Percentiles rank a stretch among this genome's conserved stretches.
Conservation (phyloP, 2,797 vertebrate species). For the Sitta carolinensis region DNA sequence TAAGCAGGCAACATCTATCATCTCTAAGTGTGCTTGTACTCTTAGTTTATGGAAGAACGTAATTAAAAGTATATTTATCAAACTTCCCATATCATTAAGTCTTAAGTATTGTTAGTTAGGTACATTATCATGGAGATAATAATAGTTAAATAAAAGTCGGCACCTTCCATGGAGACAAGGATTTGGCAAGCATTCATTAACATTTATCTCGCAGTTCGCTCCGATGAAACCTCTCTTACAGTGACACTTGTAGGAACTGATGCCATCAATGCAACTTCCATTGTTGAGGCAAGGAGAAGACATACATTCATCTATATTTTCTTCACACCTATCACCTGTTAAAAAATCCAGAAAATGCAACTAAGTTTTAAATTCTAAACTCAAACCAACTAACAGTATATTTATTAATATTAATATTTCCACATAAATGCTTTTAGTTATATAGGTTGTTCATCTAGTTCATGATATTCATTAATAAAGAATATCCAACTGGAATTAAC, state of each 20-base stretch:
- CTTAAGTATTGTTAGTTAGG: constrained; percentile 57
- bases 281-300: constrained; percentile 80
- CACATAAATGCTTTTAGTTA: background rate
- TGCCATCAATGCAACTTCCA: constrained; percentile 78
- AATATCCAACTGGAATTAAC: background rate
- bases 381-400: background rate
- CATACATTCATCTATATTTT: constrained; percentile 79
- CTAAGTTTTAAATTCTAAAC: background rate
- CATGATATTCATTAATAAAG: background rate
- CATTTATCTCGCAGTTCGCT: constrained; percentile 78
- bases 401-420: background rate
- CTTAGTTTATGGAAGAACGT: constrained; percentile 54
- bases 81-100: constrained; percentile 47
- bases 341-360: background rate
- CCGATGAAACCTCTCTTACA: constrained; percentile 80
- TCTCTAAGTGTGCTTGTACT: constrained; percentile 50
- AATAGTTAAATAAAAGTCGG: constrained; percentile 61
- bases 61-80: constrained; percentile 76
- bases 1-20: constrained; percentile 73
- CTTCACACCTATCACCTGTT: constrained; percentile 79
- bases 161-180: constrained; percentile 87
- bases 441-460: background rate
- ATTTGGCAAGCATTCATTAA: constrained; percentile 81
- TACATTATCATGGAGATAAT: constrained; percentile 36
- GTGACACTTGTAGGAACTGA: constrained; percentile 77